Conservation (phyloP, 2,888 invertebrate genomes). For the Ptychoptera contaminata region DNA sequence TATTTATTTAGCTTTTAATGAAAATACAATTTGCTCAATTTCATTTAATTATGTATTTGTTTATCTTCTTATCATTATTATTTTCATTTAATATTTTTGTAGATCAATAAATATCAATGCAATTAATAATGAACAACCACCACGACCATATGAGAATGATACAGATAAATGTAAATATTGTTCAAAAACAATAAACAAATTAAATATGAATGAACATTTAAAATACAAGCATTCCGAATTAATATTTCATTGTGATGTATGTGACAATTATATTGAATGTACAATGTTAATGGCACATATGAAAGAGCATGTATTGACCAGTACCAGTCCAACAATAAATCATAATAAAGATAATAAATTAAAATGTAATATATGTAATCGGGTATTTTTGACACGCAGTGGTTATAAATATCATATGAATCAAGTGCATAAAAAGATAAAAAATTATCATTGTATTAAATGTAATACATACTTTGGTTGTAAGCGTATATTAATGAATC, state of each 20-base stretch:
- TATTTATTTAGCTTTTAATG: too few relatives aligned
- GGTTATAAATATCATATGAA: slow-evolving; percentile 38
- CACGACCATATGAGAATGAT: neutral
- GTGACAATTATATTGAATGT: slow-evolving; percentile 26
- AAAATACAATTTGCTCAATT: too few relatives aligned
- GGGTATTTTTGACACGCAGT: slow-evolving; percentile 32
- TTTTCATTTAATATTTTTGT: neutral
- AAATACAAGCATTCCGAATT: slow-evolving; percentile 21
- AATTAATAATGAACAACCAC: neutral
- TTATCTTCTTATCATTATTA: too few relatives aligned
- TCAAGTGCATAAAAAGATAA: slow-evolving; percentile 31
- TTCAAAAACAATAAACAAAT: slow-evolving; percentile 4
- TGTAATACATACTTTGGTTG: slow-evolving; percentile 35
- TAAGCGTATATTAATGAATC: slow-evolving; percentile 31
- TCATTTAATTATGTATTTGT: too few relatives aligned
- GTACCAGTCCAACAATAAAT: slow-evolving; percentile 6
- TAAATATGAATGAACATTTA: slow-evolving; percentile 20
- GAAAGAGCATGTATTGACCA: slow-evolving; percentile 26
- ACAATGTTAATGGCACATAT: slow-evolving; percentile 29
- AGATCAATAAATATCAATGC: neutral
- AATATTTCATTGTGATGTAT: slow-evolving; percentile 32
- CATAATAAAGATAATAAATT: slow-evolving; percentile 18
- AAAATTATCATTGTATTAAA: slow-evolving; percentile 33
- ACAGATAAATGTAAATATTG: slow-evolving; percentile 8
- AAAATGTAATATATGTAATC: slow-evolving; percentile 34